A percentile compares a stretch with the other conserved stretches of the same genome.
Evolutionary conservation across 2,888 invertebrate genomes (phyloP).

Genomic region (Erebia aethiops): DNA sequence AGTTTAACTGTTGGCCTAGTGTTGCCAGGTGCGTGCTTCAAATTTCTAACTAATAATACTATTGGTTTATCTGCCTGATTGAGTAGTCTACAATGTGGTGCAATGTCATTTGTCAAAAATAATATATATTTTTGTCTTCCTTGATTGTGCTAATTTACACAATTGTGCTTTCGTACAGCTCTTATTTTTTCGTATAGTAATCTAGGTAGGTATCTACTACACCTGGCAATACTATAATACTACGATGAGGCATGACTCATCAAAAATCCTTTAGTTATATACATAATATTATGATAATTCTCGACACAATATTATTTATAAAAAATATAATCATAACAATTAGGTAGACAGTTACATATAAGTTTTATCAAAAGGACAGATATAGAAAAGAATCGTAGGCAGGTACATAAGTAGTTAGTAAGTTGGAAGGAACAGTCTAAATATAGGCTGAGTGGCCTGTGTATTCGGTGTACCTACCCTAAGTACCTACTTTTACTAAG

Average conservation of each 20-base stretch:
- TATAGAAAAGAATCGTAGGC: not conserved
- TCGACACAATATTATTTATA: too few species aligned
- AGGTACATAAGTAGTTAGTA: too few species aligned
- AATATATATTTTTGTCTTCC: not conserved
- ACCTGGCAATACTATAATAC: slow-evolving; percentile 12
- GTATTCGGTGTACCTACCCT: not conserved
- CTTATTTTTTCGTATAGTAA: not conserved
- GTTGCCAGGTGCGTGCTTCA: slow-evolving; percentile 8
- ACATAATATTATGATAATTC: not conserved
- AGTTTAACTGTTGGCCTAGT: slow-evolving; percentile 42
- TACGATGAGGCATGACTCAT: not conserved
- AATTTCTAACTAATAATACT: too few species aligned
- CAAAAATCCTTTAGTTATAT: not conserved
- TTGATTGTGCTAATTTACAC: not conserved
- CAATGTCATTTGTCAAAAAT: not conserved
- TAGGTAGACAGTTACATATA: not conserved
- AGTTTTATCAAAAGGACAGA: not conserved
- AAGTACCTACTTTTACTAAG: too few species aligned
- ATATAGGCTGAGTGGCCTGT: too few species aligned
- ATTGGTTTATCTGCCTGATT: not conserved
- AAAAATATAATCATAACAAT: not conserved
- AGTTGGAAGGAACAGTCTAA: slow-evolving; percentile 1
- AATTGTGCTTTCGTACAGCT: too few species aligned
- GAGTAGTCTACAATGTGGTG: not conserved
- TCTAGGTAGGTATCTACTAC: not conserved